Conservation (phyloP, 2,113 vertebrate genomes). For the Chaetodon auriga region DNA sequence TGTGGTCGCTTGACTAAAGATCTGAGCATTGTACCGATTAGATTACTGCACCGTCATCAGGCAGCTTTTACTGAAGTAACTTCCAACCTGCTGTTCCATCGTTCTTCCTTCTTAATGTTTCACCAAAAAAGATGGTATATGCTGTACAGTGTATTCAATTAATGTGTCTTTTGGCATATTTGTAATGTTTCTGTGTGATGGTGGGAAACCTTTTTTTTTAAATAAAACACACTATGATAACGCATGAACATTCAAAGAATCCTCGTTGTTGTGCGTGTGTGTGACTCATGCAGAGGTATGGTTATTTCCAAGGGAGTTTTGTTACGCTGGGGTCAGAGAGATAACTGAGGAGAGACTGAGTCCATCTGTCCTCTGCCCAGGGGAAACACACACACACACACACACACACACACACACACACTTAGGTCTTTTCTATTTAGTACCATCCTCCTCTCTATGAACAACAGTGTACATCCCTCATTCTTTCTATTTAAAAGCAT, state of each 20-base stretch:
- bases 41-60: neutral
- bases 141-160: neutral
- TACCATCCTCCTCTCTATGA: conserved; percentile 48
- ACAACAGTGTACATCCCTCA: conserved; percentile 46
- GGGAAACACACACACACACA: conserved; percentile 45
- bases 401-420: conserved; percentile 17
- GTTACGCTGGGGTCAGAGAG: conserved; percentile 68
- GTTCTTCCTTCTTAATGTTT: neutral
- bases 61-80: neutral
- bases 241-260: neutral
- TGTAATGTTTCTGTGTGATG: neutral
- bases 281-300: neutral
- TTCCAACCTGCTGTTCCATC: too few species aligned
- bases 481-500: conserved; percentile 80
- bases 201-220: neutral
- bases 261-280: neutral
- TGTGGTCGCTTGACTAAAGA: neutral
- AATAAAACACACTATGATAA: neutral
- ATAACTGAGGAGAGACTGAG: conserved; percentile 66
- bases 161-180: neutral
- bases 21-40: neutral
- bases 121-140: neutral
- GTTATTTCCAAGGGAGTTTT: conserved; percentile 58
- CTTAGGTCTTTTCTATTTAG: conserved; percentile 52
- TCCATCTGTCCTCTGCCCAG: conserved; percentile 73